These are phyloP conservation scores for Callospermophilus lateralis DNA, from an alignment of 2,113 vertebrate species.

Conservation along the genomic window DNA sequence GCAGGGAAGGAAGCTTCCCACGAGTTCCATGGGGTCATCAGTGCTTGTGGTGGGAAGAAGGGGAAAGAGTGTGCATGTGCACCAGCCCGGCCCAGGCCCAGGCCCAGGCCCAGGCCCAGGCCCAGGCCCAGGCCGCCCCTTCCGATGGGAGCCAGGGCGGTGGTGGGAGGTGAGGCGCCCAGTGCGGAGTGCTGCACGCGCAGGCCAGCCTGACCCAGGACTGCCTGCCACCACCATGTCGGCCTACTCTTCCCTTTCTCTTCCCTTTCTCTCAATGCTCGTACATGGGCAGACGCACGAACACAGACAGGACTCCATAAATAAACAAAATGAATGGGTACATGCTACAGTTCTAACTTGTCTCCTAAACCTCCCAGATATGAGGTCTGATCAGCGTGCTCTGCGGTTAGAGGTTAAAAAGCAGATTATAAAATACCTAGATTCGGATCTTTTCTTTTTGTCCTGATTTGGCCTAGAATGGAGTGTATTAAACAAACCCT, in stretches of 20 bases:
- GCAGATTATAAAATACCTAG: slow-evolving; percentile 96
- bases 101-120: too few relatives aligned
- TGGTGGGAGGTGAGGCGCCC: slow-evolving; percentile 80
- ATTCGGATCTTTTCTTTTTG: slow-evolving; percentile 93
- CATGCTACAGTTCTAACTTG: slow-evolving; percentile 91
- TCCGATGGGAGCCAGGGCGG: slow-evolving; percentile 73
- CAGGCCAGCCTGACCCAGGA: not conserved
- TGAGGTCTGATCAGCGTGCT: slow-evolving; percentile 96
- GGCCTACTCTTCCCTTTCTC: slow-evolving; percentile 72
- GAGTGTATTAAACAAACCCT: slow-evolving; percentile 95
- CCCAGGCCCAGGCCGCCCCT: slow-evolving; percentile 60
- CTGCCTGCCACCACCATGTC: slow-evolving; percentile 80
- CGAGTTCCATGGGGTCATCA: slow-evolving; percentile 86
- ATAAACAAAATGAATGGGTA: slow-evolving; percentile 87
- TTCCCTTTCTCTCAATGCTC: slow-evolving; percentile 66
- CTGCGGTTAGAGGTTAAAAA: slow-evolving; percentile 96
- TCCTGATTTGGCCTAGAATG: slow-evolving; percentile 97
- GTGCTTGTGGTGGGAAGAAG: slow-evolving; percentile 88
- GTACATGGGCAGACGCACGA: slow-evolving; percentile 39
- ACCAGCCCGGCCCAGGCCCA: slow-evolving; percentile 67
- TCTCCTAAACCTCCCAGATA: slow-evolving; percentile 92
- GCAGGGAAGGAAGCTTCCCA: slow-evolving; percentile 85
- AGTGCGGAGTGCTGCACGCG: not conserved
- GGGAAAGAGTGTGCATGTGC: not conserved
- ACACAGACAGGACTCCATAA: slow-evolving; percentile 79